Percentiles rank a stretch among this genome's conserved stretches.
Evolutionary conservation across 2,888 invertebrate genomes (phyloP).

Genomic region (Caenorhabditis imperialis): DNA sequence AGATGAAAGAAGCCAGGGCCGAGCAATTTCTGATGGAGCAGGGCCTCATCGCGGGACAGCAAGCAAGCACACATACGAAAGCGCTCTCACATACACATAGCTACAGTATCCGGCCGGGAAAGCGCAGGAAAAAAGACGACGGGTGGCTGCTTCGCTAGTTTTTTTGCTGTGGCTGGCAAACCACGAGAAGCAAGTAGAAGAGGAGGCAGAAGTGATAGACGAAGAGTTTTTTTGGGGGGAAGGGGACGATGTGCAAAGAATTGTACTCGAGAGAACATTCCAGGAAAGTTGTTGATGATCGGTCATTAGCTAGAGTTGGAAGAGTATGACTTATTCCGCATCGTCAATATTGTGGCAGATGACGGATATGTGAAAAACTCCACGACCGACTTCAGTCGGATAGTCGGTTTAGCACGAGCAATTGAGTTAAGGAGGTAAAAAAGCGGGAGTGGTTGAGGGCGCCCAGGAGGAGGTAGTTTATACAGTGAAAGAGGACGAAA

Average conservation of each 20-base stretch:
- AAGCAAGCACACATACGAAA: slow-evolving; percentile 44
- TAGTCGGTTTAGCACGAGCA: slow-evolving; percentile 44
- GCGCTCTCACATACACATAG: slow-evolving; percentile 51
- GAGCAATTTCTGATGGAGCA: slow-evolving; percentile 49
- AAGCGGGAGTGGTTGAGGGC: slow-evolving; percentile 49
- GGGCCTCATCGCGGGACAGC: slow-evolving; percentile 40
- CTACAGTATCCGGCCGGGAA: slow-evolving; percentile 44
- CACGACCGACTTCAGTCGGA: slow-evolving; percentile 12
- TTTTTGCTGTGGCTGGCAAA: slow-evolving; percentile 1
- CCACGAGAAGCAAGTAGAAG: slow-evolving; percentile 6
- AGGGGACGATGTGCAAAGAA: too few species aligned
- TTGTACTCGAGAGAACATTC: too few species aligned
- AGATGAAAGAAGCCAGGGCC: slow-evolving; percentile 19
- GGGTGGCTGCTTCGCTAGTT: slow-evolving; percentile 35
- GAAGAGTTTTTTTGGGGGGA: background rate
- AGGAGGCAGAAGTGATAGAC: slow-evolving; percentile 29
- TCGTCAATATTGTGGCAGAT: slow-evolving; percentile 50
- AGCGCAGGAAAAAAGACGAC: slow-evolving; percentile 27
- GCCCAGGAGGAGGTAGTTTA: slow-evolving; percentile 42
- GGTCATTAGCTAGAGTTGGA: slow-evolving; percentile 5
- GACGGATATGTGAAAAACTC: slow-evolving; percentile 49
- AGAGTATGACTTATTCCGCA: background rate
- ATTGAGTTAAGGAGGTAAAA: slow-evolving; percentile 55
- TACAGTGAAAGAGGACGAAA: slow-evolving; percentile 53
- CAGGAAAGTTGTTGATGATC: too few species aligned